Conservation (phyloP, 2,113 vertebrate genomes). For the Trematocara nigrifrons region DNA sequence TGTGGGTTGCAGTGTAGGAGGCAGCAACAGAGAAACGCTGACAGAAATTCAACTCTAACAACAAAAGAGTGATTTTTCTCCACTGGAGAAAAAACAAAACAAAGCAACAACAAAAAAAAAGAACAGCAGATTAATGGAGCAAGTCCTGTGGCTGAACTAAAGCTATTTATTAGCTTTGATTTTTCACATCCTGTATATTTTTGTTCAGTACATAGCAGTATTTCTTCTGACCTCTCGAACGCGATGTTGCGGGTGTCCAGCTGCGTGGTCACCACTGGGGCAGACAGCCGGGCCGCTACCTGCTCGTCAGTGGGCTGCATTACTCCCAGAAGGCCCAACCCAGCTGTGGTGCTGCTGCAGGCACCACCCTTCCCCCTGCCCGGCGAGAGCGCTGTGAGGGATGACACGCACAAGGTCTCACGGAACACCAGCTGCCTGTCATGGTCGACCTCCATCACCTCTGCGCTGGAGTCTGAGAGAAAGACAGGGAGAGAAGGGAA, state of each 20-base stretch:
- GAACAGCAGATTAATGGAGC: not conserved
- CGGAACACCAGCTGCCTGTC: constrained; percentile 91
- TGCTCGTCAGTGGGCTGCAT: constrained; percentile 93
- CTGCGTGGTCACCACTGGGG: constrained; percentile 91
- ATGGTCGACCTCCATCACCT: constrained; percentile 98
- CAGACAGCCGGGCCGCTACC: constrained; percentile 86
- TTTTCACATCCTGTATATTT: not conserved
- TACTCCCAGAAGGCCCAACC: constrained; percentile 80
- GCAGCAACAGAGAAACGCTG: not conserved
- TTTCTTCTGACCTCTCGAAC: constrained; percentile 85
- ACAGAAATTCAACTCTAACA: constrained; percentile 1
- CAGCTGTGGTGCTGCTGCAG: constrained; percentile 36
- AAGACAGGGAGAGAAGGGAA: not conserved
- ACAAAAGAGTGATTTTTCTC: constrained; percentile 1
- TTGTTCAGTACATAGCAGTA: not conserved
- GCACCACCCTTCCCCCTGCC: constrained; percentile 43
- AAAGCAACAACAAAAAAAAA: not conserved
- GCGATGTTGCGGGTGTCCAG: constrained; percentile 96
- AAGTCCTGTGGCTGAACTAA: not conserved
- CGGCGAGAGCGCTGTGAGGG: constrained; percentile 64
- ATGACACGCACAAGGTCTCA: constrained; percentile 83
- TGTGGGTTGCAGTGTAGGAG: constrained; percentile 13
- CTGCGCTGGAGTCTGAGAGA: constrained; percentile 82
- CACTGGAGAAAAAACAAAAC: not conserved
- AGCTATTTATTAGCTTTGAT: not conserved